Conservation (phyloP, 1,140 invertebrate species). For the Brachionus rubens region DNA sequence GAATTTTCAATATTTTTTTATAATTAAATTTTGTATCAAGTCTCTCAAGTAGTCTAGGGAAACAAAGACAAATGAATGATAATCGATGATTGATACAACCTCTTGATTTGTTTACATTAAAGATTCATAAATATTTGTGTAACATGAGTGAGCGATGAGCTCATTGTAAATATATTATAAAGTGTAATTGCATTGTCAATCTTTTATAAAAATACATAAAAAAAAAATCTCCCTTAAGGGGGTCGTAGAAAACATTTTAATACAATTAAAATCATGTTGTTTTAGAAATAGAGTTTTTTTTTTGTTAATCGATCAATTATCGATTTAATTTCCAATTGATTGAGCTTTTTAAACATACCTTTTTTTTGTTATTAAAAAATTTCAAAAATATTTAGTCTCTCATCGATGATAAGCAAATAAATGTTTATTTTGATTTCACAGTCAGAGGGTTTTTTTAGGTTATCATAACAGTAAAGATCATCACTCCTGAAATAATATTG, state of each 20-base stretch:
- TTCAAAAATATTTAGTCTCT: slow-evolving; percentile 8
- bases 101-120: slow-evolving; percentile 27
- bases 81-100: slow-evolving; percentile 5
- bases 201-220: slow-evolving; percentile 2
- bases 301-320: slow-evolving; percentile 24
- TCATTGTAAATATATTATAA: slow-evolving; percentile 26
- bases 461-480: slow-evolving; percentile 10
- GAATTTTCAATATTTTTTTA: too few relatives aligned
- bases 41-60: slow-evolving; percentile 5
- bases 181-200: slow-evolving; percentile 17
- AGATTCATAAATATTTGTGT: slow-evolving; percentile 34
- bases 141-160: slow-evolving; percentile 31
- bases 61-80: not conserved
- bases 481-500: too few relatives aligned
- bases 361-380: slow-evolving; percentile 1
- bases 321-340: slow-evolving; percentile 30
- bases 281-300: not conserved
- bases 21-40: slow-evolving; percentile 13
- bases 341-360: slow-evolving; percentile 40
- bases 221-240: not conserved
- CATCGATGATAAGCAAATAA: slow-evolving; percentile 6
- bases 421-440: slow-evolving; percentile 21
- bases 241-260: not conserved
- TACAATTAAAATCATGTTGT: slow-evolving; percentile 42
- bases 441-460: not conserved